A percentile compares a stretch with the other conserved stretches of the same genome.
Evolutionary conservation across 2,113 vertebrate species (phyloP).

Genomic region (Spizaetus ornatus): DNA sequence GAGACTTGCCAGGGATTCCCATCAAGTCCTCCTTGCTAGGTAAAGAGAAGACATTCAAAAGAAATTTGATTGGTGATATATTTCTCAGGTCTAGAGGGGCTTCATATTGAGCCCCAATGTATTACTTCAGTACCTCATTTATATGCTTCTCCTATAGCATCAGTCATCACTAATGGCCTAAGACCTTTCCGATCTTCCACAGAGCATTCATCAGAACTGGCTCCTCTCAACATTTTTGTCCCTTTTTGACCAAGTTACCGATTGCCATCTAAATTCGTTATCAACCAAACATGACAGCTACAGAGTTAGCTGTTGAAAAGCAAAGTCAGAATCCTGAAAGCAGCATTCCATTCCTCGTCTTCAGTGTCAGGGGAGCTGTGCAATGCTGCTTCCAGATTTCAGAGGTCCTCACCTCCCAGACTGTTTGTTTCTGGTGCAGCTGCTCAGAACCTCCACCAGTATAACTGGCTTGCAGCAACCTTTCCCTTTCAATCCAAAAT

Average conservation of each 20-base stretch:
- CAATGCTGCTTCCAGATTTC: not conserved
- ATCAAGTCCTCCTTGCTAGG: slow-evolving; percentile 6
- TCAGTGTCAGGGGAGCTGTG: not conserved
- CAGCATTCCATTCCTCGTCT: not conserved
- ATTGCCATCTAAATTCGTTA: slow-evolving; percentile 39
- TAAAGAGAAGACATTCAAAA: slow-evolving; percentile 47
- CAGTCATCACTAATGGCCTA: slow-evolving; percentile 50
- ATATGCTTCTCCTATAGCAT: slow-evolving; percentile 31
- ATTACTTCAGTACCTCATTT: slow-evolving; percentile 49
- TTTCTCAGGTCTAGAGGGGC: slow-evolving; percentile 34
- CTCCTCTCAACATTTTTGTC: slow-evolving; percentile 19
- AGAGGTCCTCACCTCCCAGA: not conserved
- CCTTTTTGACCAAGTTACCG: slow-evolving; percentile 44
- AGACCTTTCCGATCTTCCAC: slow-evolving; percentile 34
- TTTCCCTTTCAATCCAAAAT: not conserved
- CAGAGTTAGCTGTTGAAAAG: not conserved
- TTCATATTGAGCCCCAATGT: slow-evolving; percentile 47
- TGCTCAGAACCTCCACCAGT: not conserved
- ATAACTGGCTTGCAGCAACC: not conserved
- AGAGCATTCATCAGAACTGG: not conserved
- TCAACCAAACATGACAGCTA: slow-evolving; percentile 18
- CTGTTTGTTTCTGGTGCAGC: not conserved
- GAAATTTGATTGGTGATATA: slow-evolving; percentile 38
- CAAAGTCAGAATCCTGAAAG: not conserved
- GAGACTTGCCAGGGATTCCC: slow-evolving; percentile 34